phyloP scores from a whole-genome alignment of 2,888 invertebrate genomes.

The Tyria jacobaeae region DNA sequence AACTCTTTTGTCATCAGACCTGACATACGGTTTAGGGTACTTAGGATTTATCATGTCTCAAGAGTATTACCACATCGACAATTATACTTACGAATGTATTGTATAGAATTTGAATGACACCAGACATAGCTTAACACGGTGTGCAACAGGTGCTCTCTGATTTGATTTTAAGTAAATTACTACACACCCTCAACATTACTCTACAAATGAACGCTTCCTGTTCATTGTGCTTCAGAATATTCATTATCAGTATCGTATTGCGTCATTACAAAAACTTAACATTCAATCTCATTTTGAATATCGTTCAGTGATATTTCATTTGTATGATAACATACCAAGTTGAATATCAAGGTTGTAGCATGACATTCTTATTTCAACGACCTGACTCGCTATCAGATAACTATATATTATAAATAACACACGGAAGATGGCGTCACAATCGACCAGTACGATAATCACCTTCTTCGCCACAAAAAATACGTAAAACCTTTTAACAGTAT shows the following conservation, averaged over 20 bases:
- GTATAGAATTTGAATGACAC: no score
- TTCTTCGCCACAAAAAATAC: background rate
- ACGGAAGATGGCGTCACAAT: constrained; percentile 6
- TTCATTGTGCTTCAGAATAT: background rate
- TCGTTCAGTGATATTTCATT: background rate
- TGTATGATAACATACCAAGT: background rate
- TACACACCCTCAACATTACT: background rate
- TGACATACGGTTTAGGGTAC: no score
- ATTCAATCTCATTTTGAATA: background rate
- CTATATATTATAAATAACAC: constrained; percentile 4
- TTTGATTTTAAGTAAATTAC: no score
- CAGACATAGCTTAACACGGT: no score
- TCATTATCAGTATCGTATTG: background rate
- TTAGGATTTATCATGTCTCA: no score
- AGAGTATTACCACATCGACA: no score
- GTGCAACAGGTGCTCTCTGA: no score
- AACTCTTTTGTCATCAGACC: no score
- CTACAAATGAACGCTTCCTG: background rate
- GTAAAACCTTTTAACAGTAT: constrained; percentile 1
- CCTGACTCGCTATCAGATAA: constrained; percentile 1
- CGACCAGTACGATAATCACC: background rate
- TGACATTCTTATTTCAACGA: background rate
- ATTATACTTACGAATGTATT: no score
- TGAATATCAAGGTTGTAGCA: background rate
- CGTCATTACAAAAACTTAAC: background rate